These are phyloP conservation scores for Gonocerus acuteangulatus DNA, from an alignment of 2,888 invertebrate species.

Conservation along the genomic window DNA sequence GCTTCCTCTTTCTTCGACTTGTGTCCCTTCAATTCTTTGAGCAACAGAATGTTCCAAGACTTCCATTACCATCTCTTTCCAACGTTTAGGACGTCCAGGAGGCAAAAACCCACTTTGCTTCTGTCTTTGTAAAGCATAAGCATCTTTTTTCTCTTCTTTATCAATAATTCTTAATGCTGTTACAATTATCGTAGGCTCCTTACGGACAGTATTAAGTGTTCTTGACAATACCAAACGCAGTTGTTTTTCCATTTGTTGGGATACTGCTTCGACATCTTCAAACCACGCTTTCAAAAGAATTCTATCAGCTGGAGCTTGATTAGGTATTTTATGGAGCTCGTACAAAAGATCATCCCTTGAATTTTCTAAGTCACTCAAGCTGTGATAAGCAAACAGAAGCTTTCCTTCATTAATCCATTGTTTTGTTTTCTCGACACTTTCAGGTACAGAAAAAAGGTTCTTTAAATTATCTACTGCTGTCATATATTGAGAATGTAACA, in stretches of 20 bases:
- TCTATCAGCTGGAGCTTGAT: constrained; percentile 82
- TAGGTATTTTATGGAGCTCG: constrained; percentile 87
- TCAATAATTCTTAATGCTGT: constrained; percentile 94
- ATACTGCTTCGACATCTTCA: constrained; percentile 86
- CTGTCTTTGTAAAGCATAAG: constrained; percentile 60
- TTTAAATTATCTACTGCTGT: constrained; percentile 97
- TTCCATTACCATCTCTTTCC: constrained; percentile 79
- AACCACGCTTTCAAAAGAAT: constrained; percentile 93
- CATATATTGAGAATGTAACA: constrained; percentile 90
- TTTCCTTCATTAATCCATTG: constrained; percentile 92
- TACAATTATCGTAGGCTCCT: constrained; percentile 90
- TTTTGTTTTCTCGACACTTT: constrained; percentile 89
- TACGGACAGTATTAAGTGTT: constrained; percentile 86
- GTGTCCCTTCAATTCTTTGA: constrained; percentile 86
- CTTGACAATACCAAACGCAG: constrained; percentile 80
- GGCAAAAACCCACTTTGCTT: constrained; percentile 47
- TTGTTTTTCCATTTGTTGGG: constrained; percentile 82
- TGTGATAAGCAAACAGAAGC: constrained; percentile 89
- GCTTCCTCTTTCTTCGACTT: constrained; percentile 80
- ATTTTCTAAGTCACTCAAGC: constrained; percentile 89
- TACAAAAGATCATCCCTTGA: constrained; percentile 91
- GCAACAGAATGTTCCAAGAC: constrained; percentile 71
- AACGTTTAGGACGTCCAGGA: constrained; percentile 86
- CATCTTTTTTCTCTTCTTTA: constrained; percentile 91
- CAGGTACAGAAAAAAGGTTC: constrained; percentile 95